These are phyloP conservation scores for Anabas testudineus DNA, from an alignment of 2,797 vertebrate genomes.

Conservation along the genomic window DNA sequence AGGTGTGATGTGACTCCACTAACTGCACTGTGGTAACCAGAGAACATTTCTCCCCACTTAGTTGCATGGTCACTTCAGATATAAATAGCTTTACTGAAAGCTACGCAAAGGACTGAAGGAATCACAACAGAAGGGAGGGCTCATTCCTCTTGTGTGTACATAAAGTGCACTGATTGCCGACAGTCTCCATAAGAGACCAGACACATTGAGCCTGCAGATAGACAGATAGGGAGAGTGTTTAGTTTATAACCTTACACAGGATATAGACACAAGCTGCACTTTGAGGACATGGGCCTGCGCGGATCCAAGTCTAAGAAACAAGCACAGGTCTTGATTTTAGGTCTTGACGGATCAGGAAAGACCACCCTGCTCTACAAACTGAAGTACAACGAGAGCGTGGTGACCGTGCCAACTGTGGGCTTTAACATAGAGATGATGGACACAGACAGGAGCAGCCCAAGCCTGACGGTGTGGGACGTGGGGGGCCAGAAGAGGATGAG, in stretches of 20 bases:
- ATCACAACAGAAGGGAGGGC: conserved; percentile 63
- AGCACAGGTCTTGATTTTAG: conserved; percentile 89
- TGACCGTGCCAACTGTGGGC: conserved; percentile 90
- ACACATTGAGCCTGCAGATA: conserved; percentile 1
- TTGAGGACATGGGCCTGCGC: conserved; percentile 83
- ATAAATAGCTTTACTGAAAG: conserved; percentile 77
- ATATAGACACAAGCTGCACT: conserved; percentile 9
- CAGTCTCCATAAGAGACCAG: conserved; percentile 26
- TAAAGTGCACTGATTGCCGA: conserved; percentile 50
- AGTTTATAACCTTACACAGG: conserved; percentile 20
- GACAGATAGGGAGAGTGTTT: conserved; percentile 22
- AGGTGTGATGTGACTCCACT: conserved; percentile 63
- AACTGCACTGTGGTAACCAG: conserved; percentile 56
- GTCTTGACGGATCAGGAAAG: conserved; percentile 90
- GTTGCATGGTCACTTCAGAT: conserved; percentile 61
- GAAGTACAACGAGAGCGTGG: conserved; percentile 85
- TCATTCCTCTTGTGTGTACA: conserved; percentile 45
- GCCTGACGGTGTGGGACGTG: conserved; percentile 91
- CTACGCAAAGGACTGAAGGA: conserved; percentile 47
- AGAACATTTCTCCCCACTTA: conserved; percentile 49
- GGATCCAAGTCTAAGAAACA: conserved; percentile 82
- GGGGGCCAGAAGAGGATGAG: conserved; percentile 92
- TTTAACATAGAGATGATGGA: conserved; percentile 95
- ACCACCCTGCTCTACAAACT: conserved; percentile 92
- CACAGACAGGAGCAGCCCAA: conserved; percentile 64